phyloP scores from a whole-genome alignment of 2,888 invertebrate genomes.

The Torymus tubicola region DNA sequence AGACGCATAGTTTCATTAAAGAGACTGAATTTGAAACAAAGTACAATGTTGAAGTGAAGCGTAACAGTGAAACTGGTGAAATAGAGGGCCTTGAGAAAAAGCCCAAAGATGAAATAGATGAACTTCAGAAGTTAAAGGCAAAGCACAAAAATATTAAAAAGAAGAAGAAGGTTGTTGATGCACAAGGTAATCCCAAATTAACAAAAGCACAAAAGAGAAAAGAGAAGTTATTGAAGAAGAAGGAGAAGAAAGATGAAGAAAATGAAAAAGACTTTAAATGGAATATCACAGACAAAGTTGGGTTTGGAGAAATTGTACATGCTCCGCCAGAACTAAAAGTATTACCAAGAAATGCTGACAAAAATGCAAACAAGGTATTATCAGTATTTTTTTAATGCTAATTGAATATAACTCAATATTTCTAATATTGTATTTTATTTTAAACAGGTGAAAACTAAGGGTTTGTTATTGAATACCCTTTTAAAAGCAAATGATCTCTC shows the following conservation, averaged over 20 bases:
- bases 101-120: slow-evolving; percentile 78
- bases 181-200: slow-evolving; percentile 68
- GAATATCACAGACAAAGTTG: slow-evolving; percentile 79
- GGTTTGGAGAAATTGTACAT: slow-evolving; percentile 87
- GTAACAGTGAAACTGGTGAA: slow-evolving; percentile 78
- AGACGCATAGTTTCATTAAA: slow-evolving; percentile 80
- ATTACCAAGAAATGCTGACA: slow-evolving; percentile 78
- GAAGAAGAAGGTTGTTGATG: slow-evolving; percentile 61
- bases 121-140: slow-evolving; percentile 73
- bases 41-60: slow-evolving; percentile 79
- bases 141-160: slow-evolving; percentile 73
- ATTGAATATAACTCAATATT: background rate
- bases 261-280: slow-evolving; percentile 77
- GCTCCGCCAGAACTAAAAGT: slow-evolving; percentile 83
- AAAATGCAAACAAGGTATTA: slow-evolving; percentile 74
- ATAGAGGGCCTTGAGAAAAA: slow-evolving; percentile 77
- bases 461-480: slow-evolving; percentile 80
- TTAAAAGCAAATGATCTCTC: slow-evolving; percentile 37
- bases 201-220: slow-evolving; percentile 79
- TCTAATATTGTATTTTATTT: slow-evolving; percentile 33
- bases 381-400: slow-evolving; percentile 34
- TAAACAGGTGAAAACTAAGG: slow-evolving; percentile 82
- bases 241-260: slow-evolving; percentile 74
- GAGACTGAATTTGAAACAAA: slow-evolving; percentile 82
- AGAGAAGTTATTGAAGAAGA: slow-evolving; percentile 77